Percentiles rank a stretch among this genome's conserved stretches.
phyloP scores from a whole-genome alignment of 2,113 vertebrate species.

The Lonchura striata region DNA sequence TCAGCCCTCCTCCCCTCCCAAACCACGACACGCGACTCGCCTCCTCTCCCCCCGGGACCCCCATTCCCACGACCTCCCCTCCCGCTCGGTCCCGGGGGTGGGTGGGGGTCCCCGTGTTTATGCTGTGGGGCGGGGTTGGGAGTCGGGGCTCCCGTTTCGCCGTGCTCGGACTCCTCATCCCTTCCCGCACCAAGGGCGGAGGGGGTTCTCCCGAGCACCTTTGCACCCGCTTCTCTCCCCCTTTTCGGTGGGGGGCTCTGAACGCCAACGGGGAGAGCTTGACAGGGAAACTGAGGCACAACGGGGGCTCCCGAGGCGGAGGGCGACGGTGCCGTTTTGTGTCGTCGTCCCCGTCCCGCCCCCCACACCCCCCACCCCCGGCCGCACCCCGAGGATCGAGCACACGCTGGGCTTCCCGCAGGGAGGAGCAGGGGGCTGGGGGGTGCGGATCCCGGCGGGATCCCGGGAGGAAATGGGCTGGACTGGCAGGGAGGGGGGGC shows the following conservation, averaged over 20 bases:
- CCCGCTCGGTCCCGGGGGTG: background rate
- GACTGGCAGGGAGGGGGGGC: background rate
- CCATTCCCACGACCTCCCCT: background rate
- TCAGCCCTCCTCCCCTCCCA: background rate
- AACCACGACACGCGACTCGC: background rate
- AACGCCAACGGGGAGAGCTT: background rate
- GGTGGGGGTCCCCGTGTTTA: background rate
- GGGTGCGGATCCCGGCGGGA: background rate
- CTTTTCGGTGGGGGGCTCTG: background rate
- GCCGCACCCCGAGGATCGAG: background rate
- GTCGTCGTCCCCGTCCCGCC: background rate
- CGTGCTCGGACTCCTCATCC: background rate
- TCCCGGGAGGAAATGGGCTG: conserved; percentile 12
- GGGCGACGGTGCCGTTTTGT: background rate
- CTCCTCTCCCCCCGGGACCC: background rate
- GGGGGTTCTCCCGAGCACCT: background rate
- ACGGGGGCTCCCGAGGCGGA: background rate
- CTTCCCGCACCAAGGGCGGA: background rate
- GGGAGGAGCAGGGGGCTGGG: background rate
- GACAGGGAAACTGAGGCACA: background rate
- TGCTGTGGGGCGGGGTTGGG: background rate
- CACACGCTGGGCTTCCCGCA: background rate
- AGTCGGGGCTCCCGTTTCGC: background rate
- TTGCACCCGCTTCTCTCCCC: background rate
- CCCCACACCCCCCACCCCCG: too few species aligned